Conservation (phyloP, 2,797 vertebrate genomes). For the Margarornis squamiger region DNA sequence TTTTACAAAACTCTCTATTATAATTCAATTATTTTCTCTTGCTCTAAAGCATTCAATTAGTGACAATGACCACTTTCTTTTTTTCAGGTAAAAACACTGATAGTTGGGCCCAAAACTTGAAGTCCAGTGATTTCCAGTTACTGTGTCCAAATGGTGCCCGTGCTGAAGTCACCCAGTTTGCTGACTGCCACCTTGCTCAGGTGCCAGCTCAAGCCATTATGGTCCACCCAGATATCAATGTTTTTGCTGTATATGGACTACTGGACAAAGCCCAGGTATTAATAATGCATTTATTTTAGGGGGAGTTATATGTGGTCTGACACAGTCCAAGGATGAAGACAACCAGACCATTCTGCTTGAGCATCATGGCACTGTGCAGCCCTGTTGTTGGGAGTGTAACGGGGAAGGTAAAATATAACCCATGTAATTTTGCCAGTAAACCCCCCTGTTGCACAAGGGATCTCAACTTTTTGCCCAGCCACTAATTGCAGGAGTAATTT, state of each 20-base stretch:
- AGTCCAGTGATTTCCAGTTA: slow-evolving; percentile 85
- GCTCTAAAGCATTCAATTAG: not conserved
- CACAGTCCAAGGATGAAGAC: not conserved
- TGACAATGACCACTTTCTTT: not conserved
- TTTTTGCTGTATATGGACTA: slow-evolving; percentile 85
- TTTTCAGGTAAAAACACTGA: slow-evolving; percentile 82
- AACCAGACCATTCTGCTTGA: not conserved
- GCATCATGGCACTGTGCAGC: not conserved
- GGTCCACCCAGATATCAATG: slow-evolving; percentile 85
- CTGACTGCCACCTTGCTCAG: slow-evolving; percentile 84
- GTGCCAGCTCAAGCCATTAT: slow-evolving; percentile 92
- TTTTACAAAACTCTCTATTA: not conserved
- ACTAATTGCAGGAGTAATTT: not conserved
- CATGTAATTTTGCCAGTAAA: not conserved
- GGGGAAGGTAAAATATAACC: not conserved
- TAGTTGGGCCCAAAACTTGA: slow-evolving; percentile 80
- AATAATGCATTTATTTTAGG: not conserved
- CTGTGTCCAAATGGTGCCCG: slow-evolving; percentile 86
- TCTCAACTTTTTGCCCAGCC: not conserved
- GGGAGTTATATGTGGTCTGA: not conserved
- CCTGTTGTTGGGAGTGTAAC: not conserved
- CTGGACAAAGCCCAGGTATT: slow-evolving; percentile 90
- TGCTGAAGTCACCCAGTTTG: slow-evolving; percentile 86
- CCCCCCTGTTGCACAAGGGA: not conserved
- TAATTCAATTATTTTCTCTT: not conserved